Base-by-base conservation (phyloP, 2,888 invertebrate genomes). In the Margaritifera margaritifera region DNA sequence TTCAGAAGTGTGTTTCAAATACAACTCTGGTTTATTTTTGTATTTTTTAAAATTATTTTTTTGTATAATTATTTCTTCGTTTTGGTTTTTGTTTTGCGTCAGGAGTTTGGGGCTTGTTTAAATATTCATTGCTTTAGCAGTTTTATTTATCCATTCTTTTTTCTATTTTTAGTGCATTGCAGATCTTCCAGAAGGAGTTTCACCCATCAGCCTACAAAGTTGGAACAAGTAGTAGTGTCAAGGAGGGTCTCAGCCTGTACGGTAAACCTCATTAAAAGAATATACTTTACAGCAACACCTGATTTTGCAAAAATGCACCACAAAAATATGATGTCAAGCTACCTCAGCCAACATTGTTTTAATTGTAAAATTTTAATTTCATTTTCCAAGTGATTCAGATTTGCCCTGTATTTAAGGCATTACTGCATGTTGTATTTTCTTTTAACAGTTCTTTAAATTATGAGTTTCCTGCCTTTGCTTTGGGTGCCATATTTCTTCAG, bases 151-250 rank as follows among this genome's bases (percentile, higher is more conserved):
- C 18, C n/a, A 24, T 11, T 8, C 1, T 22, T 51, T 19, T 54
- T 70, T 63, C 25, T 62, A 55, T 19, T 75, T 79, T 77, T 77
- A 92, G 92, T 69, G 94, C 94, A 0, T 90, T 97, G 56, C 94
- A 95, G 88, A 93, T 97, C 76, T 95, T 96, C 88, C 92, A 93
- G 74, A 91, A 92, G 4, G 92, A 93, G 64, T 91, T 92, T 2
- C 95, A 95, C 84, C 95, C 95, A 15, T 94, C 95, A 71, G 92
- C 92, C 52, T 94, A 94, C 87, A 95, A 94, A 88, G 92, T 92
- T 72, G 93, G 94, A 8, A 92, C 92, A 68, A 93, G 93, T 6
- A 91, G 91, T 50, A 91, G 91, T 1, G 91, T 79, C 67, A 93
- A 92, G 82, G 95, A 95, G 87, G 94, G 94, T 0, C 90, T 94